Evolutionary conservation across 1,140 invertebrate species (phyloP).

Genomic region (Dreissena polymorpha): DNA sequence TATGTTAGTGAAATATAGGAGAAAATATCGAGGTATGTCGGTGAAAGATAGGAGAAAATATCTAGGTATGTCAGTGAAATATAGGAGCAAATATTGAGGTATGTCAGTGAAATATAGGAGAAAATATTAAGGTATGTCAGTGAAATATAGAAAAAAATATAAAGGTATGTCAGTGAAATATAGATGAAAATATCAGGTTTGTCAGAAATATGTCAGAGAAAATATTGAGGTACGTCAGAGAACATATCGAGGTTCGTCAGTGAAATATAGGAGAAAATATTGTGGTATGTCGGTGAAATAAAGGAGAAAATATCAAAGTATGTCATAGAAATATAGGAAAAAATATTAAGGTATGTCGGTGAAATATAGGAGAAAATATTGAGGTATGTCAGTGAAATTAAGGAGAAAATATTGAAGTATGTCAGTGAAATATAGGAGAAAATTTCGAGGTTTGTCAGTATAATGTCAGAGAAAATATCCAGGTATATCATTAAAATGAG

Average conservation of each 20-base stretch:
- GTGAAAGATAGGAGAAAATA: slow-evolving; percentile 83
- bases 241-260: slow-evolving; percentile 83
- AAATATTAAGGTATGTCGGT: slow-evolving; percentile 81
- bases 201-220: slow-evolving; percentile 82
- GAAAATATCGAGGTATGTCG: slow-evolving; percentile 84
- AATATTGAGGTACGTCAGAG: slow-evolving; percentile 84
- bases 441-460: slow-evolving; percentile 81
- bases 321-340: slow-evolving; percentile 81
- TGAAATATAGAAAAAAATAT: slow-evolving; percentile 83
- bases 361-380: slow-evolving; percentile 85
- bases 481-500: slow-evolving; percentile 59
- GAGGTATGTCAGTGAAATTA: slow-evolving; percentile 69
- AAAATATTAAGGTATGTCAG: slow-evolving; percentile 83
- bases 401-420: slow-evolving; percentile 85
- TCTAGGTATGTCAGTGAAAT: slow-evolving; percentile 79
- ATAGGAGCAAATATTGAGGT: slow-evolving; percentile 86
- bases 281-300: slow-evolving; percentile 67
- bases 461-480: slow-evolving; percentile 86
- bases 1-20: slow-evolving; percentile 75
- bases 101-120: slow-evolving; percentile 79
- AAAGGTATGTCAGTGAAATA: slow-evolving; percentile 67
- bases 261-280: slow-evolving; percentile 85
- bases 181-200: slow-evolving; percentile 85
- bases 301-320: slow-evolving; percentile 86
- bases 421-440: slow-evolving; percentile 82